A percentile compares a stretch with the other conserved stretches of the same genome.
phyloP scores from a whole-genome alignment of 2,113 vertebrate genomes.

The Cavia porcellus region DNA sequence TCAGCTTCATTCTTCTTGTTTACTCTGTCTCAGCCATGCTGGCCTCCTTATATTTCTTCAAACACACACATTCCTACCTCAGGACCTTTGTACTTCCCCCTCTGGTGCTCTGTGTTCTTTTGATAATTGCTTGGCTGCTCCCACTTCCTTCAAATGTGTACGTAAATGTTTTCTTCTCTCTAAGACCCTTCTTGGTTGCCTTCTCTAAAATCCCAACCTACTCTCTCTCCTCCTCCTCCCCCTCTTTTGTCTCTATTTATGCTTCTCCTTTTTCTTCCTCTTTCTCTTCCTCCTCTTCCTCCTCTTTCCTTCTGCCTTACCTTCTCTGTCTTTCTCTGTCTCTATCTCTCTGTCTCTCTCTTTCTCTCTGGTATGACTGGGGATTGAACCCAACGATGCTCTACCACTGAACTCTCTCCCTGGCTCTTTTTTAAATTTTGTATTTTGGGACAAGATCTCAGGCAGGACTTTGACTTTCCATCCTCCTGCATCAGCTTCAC shows the following conservation, averaged over 20 bases:
- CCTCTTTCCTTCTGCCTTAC: too few relatives aligned
- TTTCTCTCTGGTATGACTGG: too few relatives aligned
- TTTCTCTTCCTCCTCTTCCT: background rate
- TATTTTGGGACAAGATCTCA: background rate
- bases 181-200: background rate
- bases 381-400: background rate
- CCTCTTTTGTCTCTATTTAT: background rate
- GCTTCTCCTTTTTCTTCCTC: background rate
- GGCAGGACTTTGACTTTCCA: background rate
- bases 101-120: background rate
- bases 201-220: background rate
- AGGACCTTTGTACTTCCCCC: conserved; percentile 30
- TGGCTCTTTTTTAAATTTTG: background rate
- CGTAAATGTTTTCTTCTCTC: background rate
- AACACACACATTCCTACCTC: background rate
- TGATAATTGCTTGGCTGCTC: background rate
- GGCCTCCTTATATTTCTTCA: background rate
- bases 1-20: background rate
- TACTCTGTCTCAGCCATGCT: background rate
- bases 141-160: background rate
- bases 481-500: background rate
- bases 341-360: too few relatives aligned
- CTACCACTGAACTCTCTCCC: background rate
- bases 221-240: too few relatives aligned
- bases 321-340: too few relatives aligned